A percentile compares a stretch with the other conserved stretches of the same genome.
phyloP scores from a whole-genome alignment of 1,140 invertebrate species.

The Nylanderia fulva region DNA sequence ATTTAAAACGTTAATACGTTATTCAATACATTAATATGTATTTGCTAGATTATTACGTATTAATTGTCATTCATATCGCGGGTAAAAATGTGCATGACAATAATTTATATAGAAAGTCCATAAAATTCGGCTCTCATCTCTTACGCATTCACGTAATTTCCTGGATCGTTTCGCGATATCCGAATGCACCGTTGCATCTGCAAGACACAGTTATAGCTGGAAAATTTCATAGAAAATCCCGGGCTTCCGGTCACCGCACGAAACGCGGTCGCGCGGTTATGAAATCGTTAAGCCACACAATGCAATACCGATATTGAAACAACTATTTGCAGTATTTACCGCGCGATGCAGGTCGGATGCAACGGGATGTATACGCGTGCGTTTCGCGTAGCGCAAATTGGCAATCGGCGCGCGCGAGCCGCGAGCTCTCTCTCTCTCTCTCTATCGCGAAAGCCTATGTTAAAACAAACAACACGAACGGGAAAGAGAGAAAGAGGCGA shows the following conservation, averaged over 20 bases:
- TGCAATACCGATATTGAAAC: slow-evolving; percentile 46
- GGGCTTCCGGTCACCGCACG: slow-evolving; percentile 31
- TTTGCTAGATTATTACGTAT: not conserved
- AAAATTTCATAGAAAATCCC: slow-evolving; percentile 58
- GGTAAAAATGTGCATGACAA: not conserved
- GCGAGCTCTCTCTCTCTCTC: no score
- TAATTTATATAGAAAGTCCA: not conserved
- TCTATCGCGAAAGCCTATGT: slow-evolving; percentile 38
- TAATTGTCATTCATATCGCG: not conserved
- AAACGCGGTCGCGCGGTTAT: slow-evolving; percentile 53
- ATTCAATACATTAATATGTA: slow-evolving; percentile 8
- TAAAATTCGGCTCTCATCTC: slow-evolving; percentile 7
- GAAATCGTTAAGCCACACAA: slow-evolving; percentile 61
- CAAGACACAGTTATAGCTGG: slow-evolving; percentile 32
- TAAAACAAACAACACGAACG: slow-evolving; percentile 28
- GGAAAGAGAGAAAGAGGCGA: not conserved
- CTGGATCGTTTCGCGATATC: slow-evolving; percentile 12
- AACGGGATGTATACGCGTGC: slow-evolving; percentile 37
- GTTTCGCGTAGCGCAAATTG: slow-evolving; percentile 61
- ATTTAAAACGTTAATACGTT: not conserved
- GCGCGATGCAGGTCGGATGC: slow-evolving; percentile 37
- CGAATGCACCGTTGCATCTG: not conserved
- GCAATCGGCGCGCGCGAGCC: slow-evolving; percentile 46
- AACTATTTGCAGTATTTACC: slow-evolving; percentile 62
- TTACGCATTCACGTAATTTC: not conserved